phyloP scores from a whole-genome alignment of 2,888 invertebrate genomes.

The Neuroscelio doddi region DNA sequence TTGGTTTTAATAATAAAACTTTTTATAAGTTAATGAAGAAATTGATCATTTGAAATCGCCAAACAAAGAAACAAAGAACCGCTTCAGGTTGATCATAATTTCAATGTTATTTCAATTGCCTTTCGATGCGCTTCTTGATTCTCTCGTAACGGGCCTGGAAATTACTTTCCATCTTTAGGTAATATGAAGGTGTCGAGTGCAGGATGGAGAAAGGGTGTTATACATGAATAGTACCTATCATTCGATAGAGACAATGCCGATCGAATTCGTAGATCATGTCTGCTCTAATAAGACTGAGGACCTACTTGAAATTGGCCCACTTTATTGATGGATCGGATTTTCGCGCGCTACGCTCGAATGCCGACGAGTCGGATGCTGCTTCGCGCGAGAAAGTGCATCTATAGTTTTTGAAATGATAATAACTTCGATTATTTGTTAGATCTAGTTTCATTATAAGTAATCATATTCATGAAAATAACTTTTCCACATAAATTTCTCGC shows the following conservation, averaged over 20 bases:
- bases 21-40: too few relatives aligned
- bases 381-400: conserved; percentile 54
- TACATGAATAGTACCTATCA: too few relatives aligned
- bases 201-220: too few relatives aligned
- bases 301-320: conserved; percentile 58
- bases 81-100: background rate
- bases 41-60: too few relatives aligned
- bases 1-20: too few relatives aligned
- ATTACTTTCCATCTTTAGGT: conserved; percentile 1
- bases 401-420: conserved; percentile 19
- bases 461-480: background rate
- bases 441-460: background rate
- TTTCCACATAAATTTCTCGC: too few relatives aligned
- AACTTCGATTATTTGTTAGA: background rate
- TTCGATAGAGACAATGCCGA: too few relatives aligned
- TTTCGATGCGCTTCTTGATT: too few relatives aligned
- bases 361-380: conserved; percentile 44
- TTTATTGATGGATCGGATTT: conserved; percentile 55
- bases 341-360: conserved; percentile 57
- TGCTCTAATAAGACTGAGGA: conserved; percentile 43
- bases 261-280: too few relatives aligned
- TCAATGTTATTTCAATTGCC: too few relatives aligned
- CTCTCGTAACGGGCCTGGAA: background rate
- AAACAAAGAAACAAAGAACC: background rate
- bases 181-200: too few relatives aligned